Conservation (phyloP, 2,888 invertebrate genomes). For the Theretra japonica region DNA sequence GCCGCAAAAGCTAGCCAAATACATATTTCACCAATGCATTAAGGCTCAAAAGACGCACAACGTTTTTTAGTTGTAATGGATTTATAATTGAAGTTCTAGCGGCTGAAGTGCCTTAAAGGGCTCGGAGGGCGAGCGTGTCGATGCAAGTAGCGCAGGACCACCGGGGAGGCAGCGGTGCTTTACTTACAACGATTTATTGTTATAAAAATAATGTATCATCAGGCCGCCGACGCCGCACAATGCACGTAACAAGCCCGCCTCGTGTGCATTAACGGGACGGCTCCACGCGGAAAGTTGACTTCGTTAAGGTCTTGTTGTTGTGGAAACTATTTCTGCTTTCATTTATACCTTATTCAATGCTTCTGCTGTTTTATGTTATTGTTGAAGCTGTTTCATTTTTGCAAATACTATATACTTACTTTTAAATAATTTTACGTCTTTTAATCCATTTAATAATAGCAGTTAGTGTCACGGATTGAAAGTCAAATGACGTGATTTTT, state of each 20-base stretch:
- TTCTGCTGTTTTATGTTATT: neutral
- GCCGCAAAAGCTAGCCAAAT: too few species aligned
- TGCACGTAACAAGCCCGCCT: conserved; percentile 76
- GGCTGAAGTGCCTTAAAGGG: conserved; percentile 13
- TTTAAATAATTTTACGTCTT: too few species aligned
- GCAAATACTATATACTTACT: neutral
- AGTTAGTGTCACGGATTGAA: too few species aligned
- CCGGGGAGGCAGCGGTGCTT: conserved; percentile 76
- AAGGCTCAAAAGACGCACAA: too few species aligned
- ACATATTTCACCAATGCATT: neutral
- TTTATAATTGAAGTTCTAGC: conserved; percentile 25
- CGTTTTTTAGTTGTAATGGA: conserved; percentile 5
- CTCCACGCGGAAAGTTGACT: conserved; percentile 46
- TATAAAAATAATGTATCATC: conserved; percentile 85
- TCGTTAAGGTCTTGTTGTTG: conserved; percentile 34
- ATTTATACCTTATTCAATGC: neutral
- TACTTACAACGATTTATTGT: conserved; percentile 84
- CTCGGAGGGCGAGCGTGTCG: conserved; percentile 42
- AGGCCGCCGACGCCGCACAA: conserved; percentile 70
- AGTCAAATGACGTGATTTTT: too few species aligned
- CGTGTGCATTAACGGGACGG: conserved; percentile 70
- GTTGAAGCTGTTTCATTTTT: neutral
- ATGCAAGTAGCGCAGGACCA: conserved; percentile 60
- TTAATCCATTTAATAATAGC: too few species aligned
- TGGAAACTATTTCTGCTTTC: conserved; percentile 28